Conservation (phyloP, 2,888 invertebrate species). For the Auanema sp. region DNA sequence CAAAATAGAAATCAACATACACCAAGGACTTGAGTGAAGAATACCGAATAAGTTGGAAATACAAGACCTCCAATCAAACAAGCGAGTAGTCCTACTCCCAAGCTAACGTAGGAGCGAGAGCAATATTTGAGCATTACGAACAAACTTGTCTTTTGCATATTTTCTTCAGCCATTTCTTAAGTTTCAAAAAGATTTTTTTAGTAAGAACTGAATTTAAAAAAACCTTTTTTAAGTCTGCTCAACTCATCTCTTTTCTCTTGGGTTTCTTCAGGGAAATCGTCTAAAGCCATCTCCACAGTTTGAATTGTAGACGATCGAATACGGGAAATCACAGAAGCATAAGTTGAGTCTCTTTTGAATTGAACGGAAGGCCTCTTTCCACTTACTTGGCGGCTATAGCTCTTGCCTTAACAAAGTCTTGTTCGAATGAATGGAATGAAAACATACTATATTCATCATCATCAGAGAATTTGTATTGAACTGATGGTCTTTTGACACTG, state of each 20-base stretch:
- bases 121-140: conserved; percentile 64
- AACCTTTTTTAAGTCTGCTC: conserved; percentile 35
- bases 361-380: too few relatives aligned
- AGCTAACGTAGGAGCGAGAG: conserved; percentile 43
- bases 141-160: conserved; percentile 40
- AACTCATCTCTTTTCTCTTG: conserved; percentile 38
- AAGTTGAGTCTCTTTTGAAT: too few relatives aligned
- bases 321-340: conserved; percentile 6
- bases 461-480: too few relatives aligned
- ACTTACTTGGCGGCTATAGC: background rate
- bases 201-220: background rate
- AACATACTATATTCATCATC: too few relatives aligned
- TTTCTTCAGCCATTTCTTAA: conserved; percentile 40
- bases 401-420: too few relatives aligned
- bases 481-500: too few relatives aligned
- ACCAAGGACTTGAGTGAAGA: conserved; percentile 63
- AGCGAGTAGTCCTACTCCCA: conserved; percentile 64
- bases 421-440: too few relatives aligned
- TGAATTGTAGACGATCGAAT: conserved; percentile 29
- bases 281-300: conserved; percentile 11
- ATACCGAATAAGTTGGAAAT: conserved; percentile 67
- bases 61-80: conserved; percentile 65
- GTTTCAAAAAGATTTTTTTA: background rate
- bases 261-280: conserved; percentile 25
- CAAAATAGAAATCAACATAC: conserved; percentile 21